Evolutionary conservation across 2,797 vertebrate genomes (phyloP), one percentile per base, ranked within the genome.

Genomic region (Nothura maculosa): DNA sequence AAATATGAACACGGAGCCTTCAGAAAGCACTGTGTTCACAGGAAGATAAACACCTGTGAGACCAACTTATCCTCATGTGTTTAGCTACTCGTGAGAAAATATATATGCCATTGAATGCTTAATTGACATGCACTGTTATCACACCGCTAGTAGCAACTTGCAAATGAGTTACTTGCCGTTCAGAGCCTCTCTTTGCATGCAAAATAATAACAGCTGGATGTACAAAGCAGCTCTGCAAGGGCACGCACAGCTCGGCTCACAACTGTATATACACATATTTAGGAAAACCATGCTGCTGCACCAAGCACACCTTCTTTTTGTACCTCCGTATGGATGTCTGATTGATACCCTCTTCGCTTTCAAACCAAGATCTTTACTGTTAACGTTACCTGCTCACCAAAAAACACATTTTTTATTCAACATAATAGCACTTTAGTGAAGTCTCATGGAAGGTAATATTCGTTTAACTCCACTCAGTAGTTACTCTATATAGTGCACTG

Each of bases 161-260:
- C 34, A 72, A 72, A 89, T 89, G 38, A 82, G 68, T 69, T 73
- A 34, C 82, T 76, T 62, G 76, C 45, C 68, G 73, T 24, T 79
- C 81, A 38, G 70, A 88, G 55, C 16, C 45, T 27, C 72, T 63
- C 61, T 85, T 15, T 34, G 75, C 79, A 85, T 15, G 32, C 47
- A 61, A 68, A 90, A 57, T 24, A 61, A 64, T 4, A 75, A 3
- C 1, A 75, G 3, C 0, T 12, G 10, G 27, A 38, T 3, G 8
- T 3, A 52, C 61, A 22, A 82, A 74, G 40, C 63, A 73, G 69
- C 11, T 54, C 68, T 6, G 32, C 13, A 7, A 64, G 19, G 0
- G 45, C 64, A 25, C 9, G 12, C 45, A 2, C 1, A 28, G 52
- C n/a, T 75, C 67, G 58, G 36, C 34, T 47, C 76, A 38, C n/a